A percentile compares a stretch with the other conserved stretches of the same genome.
Evolutionary conservation across 2,888 invertebrate genomes (phyloP).

Genomic region (Diachrysia chrysitis): DNA sequence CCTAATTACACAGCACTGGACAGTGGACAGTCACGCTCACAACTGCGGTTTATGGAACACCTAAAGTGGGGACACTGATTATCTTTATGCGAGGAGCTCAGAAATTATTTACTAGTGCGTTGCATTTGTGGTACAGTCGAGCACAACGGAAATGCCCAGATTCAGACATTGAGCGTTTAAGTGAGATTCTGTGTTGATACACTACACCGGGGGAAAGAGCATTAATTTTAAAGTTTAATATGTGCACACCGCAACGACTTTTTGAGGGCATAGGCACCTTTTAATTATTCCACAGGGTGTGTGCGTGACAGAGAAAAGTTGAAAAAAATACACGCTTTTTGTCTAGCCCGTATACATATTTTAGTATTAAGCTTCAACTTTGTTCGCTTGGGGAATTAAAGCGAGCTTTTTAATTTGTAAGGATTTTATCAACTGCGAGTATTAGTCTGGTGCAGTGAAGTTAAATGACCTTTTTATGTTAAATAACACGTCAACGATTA

Average conservation of each 20-base stretch:
- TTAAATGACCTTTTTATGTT: conserved; percentile 5
- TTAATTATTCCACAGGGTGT: conserved; percentile 54
- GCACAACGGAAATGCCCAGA: conserved; percentile 13
- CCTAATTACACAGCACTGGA: conserved; percentile 15
- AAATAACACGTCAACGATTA: conserved; percentile 2
- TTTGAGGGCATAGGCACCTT: conserved; percentile 42
- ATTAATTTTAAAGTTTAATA: conserved; percentile 64
- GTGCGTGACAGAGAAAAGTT: conserved; percentile 53
- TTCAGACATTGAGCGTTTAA: conserved; percentile 37
- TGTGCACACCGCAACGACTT: conserved; percentile 30
- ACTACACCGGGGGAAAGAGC: conserved; percentile 35
- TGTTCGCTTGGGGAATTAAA: conserved; percentile 27
- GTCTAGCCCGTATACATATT: conserved; percentile 50
- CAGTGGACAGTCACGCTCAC: conserved; percentile 40
- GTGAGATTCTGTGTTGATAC: conserved; percentile 56
- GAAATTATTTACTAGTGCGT: conserved; percentile 51
- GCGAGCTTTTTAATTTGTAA: conserved; percentile 5
- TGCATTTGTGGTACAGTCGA: conserved; percentile 17
- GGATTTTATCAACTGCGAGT: background rate
- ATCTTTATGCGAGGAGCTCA: conserved; percentile 54
- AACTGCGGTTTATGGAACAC: conserved; percentile 46
- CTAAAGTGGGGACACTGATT: conserved; percentile 53
- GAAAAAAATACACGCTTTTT: conserved; percentile 39
- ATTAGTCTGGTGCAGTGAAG: background rate
- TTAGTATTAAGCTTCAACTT: conserved; percentile 41